phyloP scores from a whole-genome alignment of 2,797 vertebrate species.

The Cirrhinus molitorella region DNA sequence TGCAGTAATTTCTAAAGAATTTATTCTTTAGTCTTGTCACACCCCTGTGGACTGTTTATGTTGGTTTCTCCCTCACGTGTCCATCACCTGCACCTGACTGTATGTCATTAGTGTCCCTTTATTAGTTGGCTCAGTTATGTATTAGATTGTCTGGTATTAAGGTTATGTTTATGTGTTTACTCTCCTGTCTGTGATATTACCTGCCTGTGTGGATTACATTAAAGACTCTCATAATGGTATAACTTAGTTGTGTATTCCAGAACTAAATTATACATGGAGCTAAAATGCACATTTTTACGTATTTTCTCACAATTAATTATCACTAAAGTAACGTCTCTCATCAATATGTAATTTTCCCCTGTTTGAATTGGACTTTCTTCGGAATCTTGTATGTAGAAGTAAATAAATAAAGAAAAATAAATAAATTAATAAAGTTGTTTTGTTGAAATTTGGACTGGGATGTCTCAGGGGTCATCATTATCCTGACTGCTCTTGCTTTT shows the following conservation, averaged over 20 bases:
- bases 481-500: conserved; percentile 17
- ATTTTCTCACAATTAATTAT: background rate
- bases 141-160: no score
- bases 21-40: no score
- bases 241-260: background rate
- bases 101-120: no score
- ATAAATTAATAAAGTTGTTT: conserved; percentile 28
- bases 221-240: no score
- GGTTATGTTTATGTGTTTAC: no score
- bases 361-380: background rate
- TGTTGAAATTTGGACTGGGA: conserved; percentile 34
- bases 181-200: no score
- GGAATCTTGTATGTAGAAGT: background rate
- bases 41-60: no score
- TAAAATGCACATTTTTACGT: background rate
- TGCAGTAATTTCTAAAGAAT: no score
- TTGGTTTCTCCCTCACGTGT: no score
- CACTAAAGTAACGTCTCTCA: background rate
- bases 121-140: no score
- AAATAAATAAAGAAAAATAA: background rate
- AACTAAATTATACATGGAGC: background rate
- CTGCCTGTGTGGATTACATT: no score
- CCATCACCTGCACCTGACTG: no score
- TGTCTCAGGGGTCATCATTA: conserved; percentile 53
- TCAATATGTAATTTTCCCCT: background rate